Conservation (phyloP, 2,113 vertebrate species). For the Rhizomys pruinosus region DNA sequence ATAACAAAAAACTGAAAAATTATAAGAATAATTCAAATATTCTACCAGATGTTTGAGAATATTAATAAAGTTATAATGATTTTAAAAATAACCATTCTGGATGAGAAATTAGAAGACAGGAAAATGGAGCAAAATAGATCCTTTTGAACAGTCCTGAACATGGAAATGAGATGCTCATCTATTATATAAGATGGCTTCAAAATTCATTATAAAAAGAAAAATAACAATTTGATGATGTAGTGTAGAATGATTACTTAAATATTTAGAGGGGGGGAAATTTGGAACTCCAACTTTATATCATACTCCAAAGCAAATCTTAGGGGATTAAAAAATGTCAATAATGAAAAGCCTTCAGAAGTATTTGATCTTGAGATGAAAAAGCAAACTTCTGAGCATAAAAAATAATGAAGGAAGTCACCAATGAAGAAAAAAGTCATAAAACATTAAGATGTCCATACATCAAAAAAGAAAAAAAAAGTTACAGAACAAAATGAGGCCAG, state of each 20-base stretch:
- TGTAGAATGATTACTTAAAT: not conserved
- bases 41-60: not conserved
- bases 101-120: not conserved
- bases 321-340: slow-evolving; percentile 25
- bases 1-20: not conserved
- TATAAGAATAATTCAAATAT: not conserved
- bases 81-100: not conserved
- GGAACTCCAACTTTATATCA: not conserved
- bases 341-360: not conserved
- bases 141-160: not conserved
- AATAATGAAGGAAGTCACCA: slow-evolving; percentile 33
- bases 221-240: slow-evolving; percentile 1
- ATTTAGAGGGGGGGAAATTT: slow-evolving; percentile 3
- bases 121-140: not conserved
- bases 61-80: not conserved
- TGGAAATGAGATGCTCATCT: not conserved
- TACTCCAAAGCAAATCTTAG: slow-evolving; percentile 20
- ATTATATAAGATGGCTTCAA: not conserved
- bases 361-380: slow-evolving; percentile 55
- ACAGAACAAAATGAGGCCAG: slow-evolving; percentile 28
- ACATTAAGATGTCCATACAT: not conserved
- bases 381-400: slow-evolving; percentile 17
- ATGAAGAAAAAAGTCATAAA: slow-evolving; percentile 7
- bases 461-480: slow-evolving; percentile 10
- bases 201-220: not conserved